Conservation (phyloP, 2,797 vertebrate genomes). For the Austrolebias charrua region DNA sequence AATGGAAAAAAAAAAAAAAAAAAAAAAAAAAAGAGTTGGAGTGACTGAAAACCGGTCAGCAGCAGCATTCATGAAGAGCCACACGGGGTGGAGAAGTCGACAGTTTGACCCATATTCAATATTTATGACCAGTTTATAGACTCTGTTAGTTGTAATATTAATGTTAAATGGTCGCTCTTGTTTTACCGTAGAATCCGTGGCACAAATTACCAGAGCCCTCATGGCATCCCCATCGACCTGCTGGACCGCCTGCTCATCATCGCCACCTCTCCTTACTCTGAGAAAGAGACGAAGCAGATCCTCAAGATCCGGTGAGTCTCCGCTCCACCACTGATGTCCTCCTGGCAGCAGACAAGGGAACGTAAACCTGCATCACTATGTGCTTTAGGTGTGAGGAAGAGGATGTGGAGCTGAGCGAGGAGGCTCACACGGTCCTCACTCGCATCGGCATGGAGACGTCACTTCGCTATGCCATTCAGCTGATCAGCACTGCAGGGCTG, state of each 20-base stretch:
- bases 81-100: too few relatives aligned
- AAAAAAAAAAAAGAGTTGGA: too few relatives aligned
- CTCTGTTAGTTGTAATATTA: not conserved
- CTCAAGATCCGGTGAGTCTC: slow-evolving; percentile 88
- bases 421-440: slow-evolving; percentile 91
- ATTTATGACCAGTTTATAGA: not conserved
- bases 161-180: not conserved
- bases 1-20: too few relatives aligned
- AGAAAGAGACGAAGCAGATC: slow-evolving; percentile 94
- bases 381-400: slow-evolving; percentile 90
- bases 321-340: not conserved
- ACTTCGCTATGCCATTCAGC: slow-evolving; percentile 93
- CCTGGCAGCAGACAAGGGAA: accelerated
- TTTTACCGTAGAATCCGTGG: slow-evolving; percentile 85
- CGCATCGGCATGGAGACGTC: slow-evolving; percentile 95
- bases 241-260: slow-evolving; percentile 93
- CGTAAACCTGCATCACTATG: not conserved
- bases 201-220: slow-evolving; percentile 93
- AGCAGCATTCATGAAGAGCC: too few relatives aligned
- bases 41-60: too few relatives aligned
- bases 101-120: not conserved
- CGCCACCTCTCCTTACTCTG: slow-evolving; percentile 89
- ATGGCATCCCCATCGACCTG: slow-evolving; percentile 92
- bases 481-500: slow-evolving; percentile 91
- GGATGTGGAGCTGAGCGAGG: slow-evolving; percentile 93